These are phyloP conservation scores for Anthoscopus minutus DNA, from an alignment of 2,113 vertebrate species.

Conservation along the genomic window DNA sequence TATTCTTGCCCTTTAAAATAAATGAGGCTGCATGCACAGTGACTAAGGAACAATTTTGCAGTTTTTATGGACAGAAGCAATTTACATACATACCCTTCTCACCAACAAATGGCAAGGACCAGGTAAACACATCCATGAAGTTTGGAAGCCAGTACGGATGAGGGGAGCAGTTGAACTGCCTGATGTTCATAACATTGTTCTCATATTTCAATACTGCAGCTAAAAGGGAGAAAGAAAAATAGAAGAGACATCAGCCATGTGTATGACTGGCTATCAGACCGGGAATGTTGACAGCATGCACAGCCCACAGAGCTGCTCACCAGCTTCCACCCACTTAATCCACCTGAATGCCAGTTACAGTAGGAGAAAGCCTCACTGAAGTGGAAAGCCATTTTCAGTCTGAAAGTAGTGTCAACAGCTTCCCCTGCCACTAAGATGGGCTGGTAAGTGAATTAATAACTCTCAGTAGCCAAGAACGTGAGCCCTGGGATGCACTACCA, in stretches of 20 bases:
- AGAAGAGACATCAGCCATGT: background rate
- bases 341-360: background rate
- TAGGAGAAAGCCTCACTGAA: background rate
- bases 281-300: fast-evolving
- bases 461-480: background rate
- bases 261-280: background rate
- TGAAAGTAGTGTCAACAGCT: background rate
- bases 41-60: background rate
- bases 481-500: background rate
- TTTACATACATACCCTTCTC: slow-evolving; percentile 85
- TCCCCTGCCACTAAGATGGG: background rate
- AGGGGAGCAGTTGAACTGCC: slow-evolving; percentile 98
- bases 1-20: background rate
- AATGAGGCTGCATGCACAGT: background rate
- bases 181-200: slow-evolving; percentile 99
- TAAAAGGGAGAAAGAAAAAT: slow-evolving; percentile 39
- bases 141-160: slow-evolving; percentile 98
- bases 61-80: background rate
- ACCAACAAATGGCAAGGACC: slow-evolving; percentile 95
- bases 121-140: slow-evolving; percentile 99
- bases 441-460: background rate
- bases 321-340: background rate
- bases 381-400: background rate
- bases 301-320: background rate
- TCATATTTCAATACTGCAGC: slow-evolving; percentile 98